Base-by-base conservation (phyloP, 2,797 vertebrate species). In the Eidolon dupreanum region DNA sequence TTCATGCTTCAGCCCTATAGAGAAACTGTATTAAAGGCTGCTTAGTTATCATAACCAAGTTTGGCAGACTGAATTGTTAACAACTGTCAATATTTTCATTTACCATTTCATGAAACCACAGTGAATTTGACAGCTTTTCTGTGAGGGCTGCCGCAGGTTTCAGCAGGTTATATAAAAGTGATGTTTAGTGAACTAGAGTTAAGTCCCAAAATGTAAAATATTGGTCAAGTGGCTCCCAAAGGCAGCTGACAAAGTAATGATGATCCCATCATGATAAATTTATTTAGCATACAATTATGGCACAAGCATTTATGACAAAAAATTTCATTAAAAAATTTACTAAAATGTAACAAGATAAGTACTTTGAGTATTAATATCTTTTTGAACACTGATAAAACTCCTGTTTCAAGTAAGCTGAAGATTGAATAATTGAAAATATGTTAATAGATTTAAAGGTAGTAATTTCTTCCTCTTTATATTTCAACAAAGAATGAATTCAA, bases 401-500 rank as follows among this genome's bases (percentile, higher is more conserved):
- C n/a, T 68, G 19, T 63, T 92, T 94, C 53, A 71, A 46, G 7
- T 33, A 79, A 86, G 20, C 9, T 79, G 75, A 88, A 87, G 28
- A 82, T 5, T 88, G 11, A 90, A 82, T 63, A 71, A 79, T 31
- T 8, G 24, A 85, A 66, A 81, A 83, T 26, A 28, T 85, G 4
- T n/a, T 63, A 31, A 53, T 28, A 59, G 19, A 33, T 61, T 85
- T 59, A 43, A 74, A 88, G 57, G 5, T 22, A 49, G 2, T 46
- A 22, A 10, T 12, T 65, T 73, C 77, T 65, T 87, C 19, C 22
- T 87, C 28, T 85, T 87, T 7, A 22, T 63, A 28, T 87, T 93
- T 82, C 24, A 71, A 75, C n/a, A 83, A 94, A 79, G n/a, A 75
- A 92, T 75, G 68, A 75, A 79, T 77, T 77, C 57, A 65, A 59